A percentile compares a stretch with the other conserved stretches of the same genome.
Conservation (phyloP, 2,113 vertebrate species). For the Phyllostomus discolor region DNA sequence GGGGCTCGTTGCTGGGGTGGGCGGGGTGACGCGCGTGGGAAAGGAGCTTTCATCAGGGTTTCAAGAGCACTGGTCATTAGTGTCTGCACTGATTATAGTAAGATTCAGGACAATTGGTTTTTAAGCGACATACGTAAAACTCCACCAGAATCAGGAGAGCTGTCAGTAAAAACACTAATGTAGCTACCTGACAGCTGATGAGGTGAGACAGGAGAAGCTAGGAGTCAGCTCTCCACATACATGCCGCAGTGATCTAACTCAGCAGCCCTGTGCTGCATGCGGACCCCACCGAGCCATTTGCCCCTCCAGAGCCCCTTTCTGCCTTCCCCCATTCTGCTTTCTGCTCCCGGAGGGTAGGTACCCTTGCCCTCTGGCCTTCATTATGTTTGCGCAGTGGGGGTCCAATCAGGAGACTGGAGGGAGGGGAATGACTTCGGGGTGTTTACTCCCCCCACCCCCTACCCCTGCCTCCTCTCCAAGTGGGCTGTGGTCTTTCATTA, state of each 20-base stretch:
- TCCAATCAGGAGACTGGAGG: not conserved
- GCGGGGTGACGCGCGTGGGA: not conserved
- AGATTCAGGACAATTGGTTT: not conserved
- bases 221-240: not conserved
- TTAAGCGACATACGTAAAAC: not conserved
- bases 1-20: not conserved
- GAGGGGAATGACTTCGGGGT: not conserved
- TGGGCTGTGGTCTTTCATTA: not conserved
- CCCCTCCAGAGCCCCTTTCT: not conserved
- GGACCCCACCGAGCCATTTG: not conserved
- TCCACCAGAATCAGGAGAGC: conserved; percentile 2
- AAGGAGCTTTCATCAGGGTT: not conserved
- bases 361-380: not conserved
- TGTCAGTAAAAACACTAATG: not conserved
- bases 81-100: not conserved
- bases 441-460: not conserved
- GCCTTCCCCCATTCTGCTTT: not conserved
- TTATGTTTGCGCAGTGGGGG: not conserved
- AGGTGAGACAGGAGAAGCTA: not conserved
- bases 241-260: not conserved
- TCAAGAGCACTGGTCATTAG: not conserved
- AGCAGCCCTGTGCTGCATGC: not conserved
- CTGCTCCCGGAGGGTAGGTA: not conserved
- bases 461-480: not conserved
- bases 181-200: not conserved